Base-by-base conservation (phyloP, 1,140 invertebrate species). In the Trichoplusia ni region DNA sequence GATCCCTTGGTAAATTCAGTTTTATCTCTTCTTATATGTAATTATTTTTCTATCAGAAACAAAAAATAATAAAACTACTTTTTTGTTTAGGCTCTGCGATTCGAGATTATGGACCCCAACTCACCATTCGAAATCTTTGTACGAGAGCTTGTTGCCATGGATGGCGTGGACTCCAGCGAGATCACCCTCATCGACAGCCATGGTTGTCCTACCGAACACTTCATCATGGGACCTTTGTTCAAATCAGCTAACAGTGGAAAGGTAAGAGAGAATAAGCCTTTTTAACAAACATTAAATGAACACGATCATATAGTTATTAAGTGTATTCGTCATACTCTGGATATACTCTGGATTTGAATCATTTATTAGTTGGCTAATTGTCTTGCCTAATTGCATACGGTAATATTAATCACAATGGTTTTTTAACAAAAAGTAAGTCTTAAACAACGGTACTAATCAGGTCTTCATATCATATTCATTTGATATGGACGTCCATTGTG, bases 41-140 rank as follows among this genome's bases (percentile, higher is more conserved):
- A 27, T 19, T 13, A 19, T 8, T 27, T 42, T 56, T 14, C 25
- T 64, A 14, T 64, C 8, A 19, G 16, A 7, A 25, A 21, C 5
- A 47, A 42, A 16, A n/a, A 40, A 49, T 70, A 64, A 67, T 25
- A n/a, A 42, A 19, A 13, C 11, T 29, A 35, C 21, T 64, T 29
- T 49, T 67, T 73, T 54, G 53, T 77, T 37, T 59, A 91, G 90
- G 96, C 97, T 3, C 93, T 98, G 1, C 93, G 95, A 78, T 98
- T 98, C 87, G 96, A 98, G 89, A 98, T 98, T 70, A 92, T 97
- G 69, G 97, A 98, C 86, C 94, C 94, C 63, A 95, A 97, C 90
- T 97, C 95, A 76, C 97, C 97, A 1, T 98, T 97, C 91, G 97
- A 98, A 89, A 98, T 98, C 68, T 98, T 98, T 84, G 97, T 98